phyloP scores from a whole-genome alignment of 2,888 invertebrate genomes.

The Disparrhopalites patrizii region DNA sequence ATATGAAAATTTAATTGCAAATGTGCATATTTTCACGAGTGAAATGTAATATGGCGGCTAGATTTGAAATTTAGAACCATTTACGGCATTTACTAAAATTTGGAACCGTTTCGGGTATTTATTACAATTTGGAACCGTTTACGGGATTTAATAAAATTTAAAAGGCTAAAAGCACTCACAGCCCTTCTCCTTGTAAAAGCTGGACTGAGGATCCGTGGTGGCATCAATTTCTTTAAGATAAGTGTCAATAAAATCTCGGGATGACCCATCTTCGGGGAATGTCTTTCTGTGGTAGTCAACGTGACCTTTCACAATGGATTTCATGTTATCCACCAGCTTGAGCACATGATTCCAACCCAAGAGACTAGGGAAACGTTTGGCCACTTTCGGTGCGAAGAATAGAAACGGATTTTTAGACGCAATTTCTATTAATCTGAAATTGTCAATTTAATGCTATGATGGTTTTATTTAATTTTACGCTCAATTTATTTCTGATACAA shows the following conservation, averaged over 20 bases:
- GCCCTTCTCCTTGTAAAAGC: conserved; percentile 6
- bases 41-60: too few relatives aligned
- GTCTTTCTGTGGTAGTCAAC: conserved; percentile 4
- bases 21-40: too few relatives aligned
- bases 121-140: too few relatives aligned
- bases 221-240: conserved; percentile 10
- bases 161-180: too few relatives aligned
- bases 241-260: conserved; percentile 18
- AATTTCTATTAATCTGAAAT: not conserved
- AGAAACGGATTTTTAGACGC: not conserved
- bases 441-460: not conserved
- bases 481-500: too few relatives aligned
- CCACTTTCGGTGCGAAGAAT: not conserved
- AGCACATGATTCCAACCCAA: not conserved
- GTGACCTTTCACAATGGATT: not conserved
- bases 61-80: too few relatives aligned
- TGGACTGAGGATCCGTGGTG: conserved; percentile 1
- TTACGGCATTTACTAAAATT: too few relatives aligned
- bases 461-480: too few relatives aligned
- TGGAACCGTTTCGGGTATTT: too few relatives aligned
- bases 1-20: too few relatives aligned
- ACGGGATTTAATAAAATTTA: too few relatives aligned
- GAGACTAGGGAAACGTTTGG: not conserved
- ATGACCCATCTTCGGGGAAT: not conserved
- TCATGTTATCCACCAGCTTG: not conserved